A percentile compares a stretch with the other conserved stretches of the same genome.
Conservation (phyloP, 2,797 vertebrate genomes). For the Propithecus perrieri region DNA sequence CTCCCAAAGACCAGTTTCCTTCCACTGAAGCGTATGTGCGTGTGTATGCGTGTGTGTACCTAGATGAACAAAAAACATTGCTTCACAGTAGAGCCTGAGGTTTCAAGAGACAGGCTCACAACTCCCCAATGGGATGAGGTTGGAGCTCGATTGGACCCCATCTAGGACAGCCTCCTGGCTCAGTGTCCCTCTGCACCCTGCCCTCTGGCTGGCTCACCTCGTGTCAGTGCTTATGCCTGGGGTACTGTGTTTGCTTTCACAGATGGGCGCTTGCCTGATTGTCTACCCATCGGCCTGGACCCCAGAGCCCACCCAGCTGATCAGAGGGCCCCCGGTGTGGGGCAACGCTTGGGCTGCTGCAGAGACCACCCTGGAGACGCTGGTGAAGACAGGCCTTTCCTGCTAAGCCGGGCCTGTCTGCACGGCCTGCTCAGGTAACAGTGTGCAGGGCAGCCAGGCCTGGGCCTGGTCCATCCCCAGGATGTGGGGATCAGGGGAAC, state of each 20-base stretch:
- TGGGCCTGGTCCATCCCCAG: background rate
- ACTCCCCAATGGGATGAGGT: background rate
- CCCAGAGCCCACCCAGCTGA: constrained; percentile 83
- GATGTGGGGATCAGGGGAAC: background rate
- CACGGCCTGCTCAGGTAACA: constrained; percentile 83
- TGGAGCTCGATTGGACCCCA: background rate
- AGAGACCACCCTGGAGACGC: constrained; percentile 78
- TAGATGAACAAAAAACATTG: background rate
- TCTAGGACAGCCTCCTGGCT: background rate
- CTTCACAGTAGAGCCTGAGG: background rate
- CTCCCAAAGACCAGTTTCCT: background rate
- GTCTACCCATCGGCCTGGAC: constrained; percentile 84
- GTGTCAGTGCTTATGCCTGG: background rate
- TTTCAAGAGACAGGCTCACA: background rate
- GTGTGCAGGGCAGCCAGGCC: background rate
- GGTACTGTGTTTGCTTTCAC: constrained; percentile 77
- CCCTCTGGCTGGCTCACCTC: background rate
- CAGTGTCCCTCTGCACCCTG: background rate
- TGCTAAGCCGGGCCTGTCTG: constrained; percentile 81
- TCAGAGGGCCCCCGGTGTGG: constrained; percentile 75
- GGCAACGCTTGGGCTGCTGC: constrained; percentile 71
- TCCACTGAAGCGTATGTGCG: background rate
- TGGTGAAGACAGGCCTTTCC: constrained; percentile 71
- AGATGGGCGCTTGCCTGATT: constrained; percentile 86
- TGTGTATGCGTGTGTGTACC: background rate